Percentiles rank a stretch among this genome's conserved stretches.
These are phyloP conservation scores for Acronicta alni DNA, from an alignment of 2,888 invertebrate species.

Conservation along the genomic window DNA sequence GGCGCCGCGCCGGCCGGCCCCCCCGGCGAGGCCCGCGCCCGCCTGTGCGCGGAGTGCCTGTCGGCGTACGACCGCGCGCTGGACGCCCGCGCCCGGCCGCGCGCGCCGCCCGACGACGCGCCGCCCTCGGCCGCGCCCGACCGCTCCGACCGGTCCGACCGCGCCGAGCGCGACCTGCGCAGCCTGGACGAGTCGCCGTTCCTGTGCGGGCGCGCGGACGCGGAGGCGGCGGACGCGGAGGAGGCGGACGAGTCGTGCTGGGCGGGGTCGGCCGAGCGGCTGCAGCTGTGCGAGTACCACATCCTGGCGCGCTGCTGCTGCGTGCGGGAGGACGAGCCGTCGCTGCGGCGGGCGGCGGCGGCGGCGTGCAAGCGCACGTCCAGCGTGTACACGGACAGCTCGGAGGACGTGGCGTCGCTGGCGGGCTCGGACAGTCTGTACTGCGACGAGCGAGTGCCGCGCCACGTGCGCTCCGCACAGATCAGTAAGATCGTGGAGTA, in stretches of 20 bases:
- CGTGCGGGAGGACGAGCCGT: constrained; percentile 66
- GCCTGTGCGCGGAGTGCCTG: constrained; percentile 72
- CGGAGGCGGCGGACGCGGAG: constrained; percentile 1
- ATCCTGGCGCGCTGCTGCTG: constrained; percentile 78
- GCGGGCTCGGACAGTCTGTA: constrained; percentile 93
- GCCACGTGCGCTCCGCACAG: constrained; percentile 90
- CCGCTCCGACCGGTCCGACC: not conserved
- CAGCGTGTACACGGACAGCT: constrained; percentile 96
- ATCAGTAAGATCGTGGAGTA: constrained; percentile 96
- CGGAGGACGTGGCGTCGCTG: constrained; percentile 95
- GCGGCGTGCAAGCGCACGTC: constrained; percentile 91
- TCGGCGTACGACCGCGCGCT: constrained; percentile 39
- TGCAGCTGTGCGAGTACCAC: constrained; percentile 69
- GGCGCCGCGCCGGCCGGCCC: constrained; percentile 69
- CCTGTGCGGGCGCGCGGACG: constrained; percentile 67
- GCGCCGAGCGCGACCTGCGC: constrained; percentile 17
- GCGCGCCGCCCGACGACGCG: constrained; percentile 82
- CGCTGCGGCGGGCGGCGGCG: constrained; percentile 69
- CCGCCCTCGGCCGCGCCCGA: not conserved
- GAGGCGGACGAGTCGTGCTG: constrained; percentile 19
- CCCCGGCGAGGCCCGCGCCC: constrained; percentile 70
- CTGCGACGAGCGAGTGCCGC: constrained; percentile 91
- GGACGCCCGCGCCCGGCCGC: constrained; percentile 77
- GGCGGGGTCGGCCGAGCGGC: constrained; percentile 55
- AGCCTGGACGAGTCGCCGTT: constrained; percentile 69